These are phyloP conservation scores for Erannis defoliaria DNA, from an alignment of 2,888 invertebrate species.

Conservation along the genomic window DNA sequence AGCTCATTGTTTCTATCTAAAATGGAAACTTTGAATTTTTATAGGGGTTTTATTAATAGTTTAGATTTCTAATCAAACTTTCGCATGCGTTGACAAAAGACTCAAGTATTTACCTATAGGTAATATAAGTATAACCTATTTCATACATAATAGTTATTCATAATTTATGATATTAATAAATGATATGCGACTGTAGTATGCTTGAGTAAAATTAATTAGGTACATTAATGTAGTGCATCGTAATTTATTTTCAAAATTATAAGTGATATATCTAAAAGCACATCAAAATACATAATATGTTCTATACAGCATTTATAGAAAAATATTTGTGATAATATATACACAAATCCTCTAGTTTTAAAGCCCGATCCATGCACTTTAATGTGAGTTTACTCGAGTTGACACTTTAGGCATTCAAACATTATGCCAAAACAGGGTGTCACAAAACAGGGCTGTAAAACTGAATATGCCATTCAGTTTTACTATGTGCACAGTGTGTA, in stretches of 20 bases:
- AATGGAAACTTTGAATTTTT: too few relatives aligned
- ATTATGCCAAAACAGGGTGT: neutral
- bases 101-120: too few relatives aligned
- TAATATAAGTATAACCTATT: neutral
- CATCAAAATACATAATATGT: constrained; percentile 58
- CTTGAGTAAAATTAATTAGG: neutral
- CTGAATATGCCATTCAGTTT: neutral
- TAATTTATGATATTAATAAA: too few relatives aligned
- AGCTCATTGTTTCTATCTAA: too few relatives aligned
- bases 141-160: neutral
- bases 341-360: constrained; percentile 66
- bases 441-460: neutral
- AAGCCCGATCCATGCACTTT: constrained; percentile 77
- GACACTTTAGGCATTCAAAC: neutral
- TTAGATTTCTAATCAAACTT: too few relatives aligned
- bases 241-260: constrained; percentile 15
- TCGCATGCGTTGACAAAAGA: too few relatives aligned
- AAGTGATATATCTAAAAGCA: constrained; percentile 53
- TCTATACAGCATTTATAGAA: constrained; percentile 40
- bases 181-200: neutral
- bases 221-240: neutral
- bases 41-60: too few relatives aligned
- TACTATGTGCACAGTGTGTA: neutral
- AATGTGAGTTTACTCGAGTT: constrained; percentile 12
- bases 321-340: constrained; percentile 40